Percentiles rank a stretch among this genome's conserved stretches.
Conservation (phyloP, 2,113 vertebrate species). For the Brienomyrus longianalis region DNA sequence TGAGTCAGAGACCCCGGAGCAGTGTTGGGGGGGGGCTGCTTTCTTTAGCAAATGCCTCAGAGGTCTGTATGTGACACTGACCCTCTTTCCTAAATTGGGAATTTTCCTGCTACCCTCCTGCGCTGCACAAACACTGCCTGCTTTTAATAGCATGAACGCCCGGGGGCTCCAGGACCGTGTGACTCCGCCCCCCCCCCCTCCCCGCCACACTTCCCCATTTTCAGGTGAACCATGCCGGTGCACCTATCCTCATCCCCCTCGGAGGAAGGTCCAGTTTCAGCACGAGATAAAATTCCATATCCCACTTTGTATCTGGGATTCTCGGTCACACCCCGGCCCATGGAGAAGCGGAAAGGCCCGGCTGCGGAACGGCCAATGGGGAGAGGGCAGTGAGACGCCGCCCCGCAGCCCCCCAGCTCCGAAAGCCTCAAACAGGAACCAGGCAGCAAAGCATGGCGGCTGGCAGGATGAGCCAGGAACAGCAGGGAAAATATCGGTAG, state of each 20-base stretch:
- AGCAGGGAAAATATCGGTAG: background rate
- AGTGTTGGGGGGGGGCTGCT: background rate
- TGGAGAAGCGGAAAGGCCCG: background rate
- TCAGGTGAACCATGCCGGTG: background rate
- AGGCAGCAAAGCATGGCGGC: background rate
- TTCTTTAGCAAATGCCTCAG: background rate
- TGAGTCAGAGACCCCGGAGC: background rate
- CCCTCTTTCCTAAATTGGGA: background rate
- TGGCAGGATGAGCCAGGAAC: background rate
- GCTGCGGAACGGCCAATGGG: too few relatives aligned
- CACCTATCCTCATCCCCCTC: too few relatives aligned
- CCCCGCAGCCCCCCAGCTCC: too few relatives aligned
- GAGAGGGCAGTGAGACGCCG: background rate
- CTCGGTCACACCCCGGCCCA: background rate
- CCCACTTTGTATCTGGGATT: background rate
- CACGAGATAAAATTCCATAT: too few relatives aligned
- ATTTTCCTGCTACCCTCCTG: background rate
- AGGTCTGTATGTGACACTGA: background rate
- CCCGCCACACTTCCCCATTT: background rate
- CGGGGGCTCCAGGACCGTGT: background rate
- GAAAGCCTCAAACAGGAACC: background rate
- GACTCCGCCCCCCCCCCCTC: background rate
- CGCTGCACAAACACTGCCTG: background rate
- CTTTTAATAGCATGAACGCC: background rate
- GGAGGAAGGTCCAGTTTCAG: too few relatives aligned